phyloP scores from a whole-genome alignment of 2,797 vertebrate genomes.

The Fringilla coelebs region DNA sequence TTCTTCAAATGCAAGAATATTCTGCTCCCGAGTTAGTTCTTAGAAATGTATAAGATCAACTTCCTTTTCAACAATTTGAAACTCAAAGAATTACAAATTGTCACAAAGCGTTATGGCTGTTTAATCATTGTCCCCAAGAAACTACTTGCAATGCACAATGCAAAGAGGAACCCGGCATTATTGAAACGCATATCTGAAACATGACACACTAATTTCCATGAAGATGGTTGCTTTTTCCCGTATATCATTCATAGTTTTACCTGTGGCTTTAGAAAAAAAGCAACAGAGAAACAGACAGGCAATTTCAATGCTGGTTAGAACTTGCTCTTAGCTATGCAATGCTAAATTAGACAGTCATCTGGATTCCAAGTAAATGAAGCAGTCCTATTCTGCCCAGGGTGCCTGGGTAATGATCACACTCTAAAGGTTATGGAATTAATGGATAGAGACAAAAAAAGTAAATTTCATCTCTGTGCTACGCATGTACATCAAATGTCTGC shows the following conservation, averaged over 20 bases:
- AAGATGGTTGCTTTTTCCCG: neutral
- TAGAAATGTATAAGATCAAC: neutral
- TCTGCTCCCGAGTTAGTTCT: neutral
- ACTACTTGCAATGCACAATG: neutral
- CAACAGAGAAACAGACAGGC: neutral
- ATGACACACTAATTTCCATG: neutral
- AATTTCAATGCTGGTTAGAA: neutral
- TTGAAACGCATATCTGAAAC: neutral
- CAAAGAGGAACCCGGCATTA: neutral
- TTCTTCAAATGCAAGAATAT: neutral
- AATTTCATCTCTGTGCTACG: neutral
- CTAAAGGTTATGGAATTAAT: neutral
- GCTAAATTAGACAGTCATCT: neutral
- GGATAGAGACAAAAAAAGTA: neutral
- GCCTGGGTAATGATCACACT: neutral
- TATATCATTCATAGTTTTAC: neutral
- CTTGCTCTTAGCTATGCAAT: neutral
- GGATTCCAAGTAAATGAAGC: neutral
- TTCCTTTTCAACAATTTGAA: neutral
- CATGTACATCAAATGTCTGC: neutral
- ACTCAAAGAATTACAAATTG: neutral
- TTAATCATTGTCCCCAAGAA: neutral
- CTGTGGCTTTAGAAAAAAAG: neutral
- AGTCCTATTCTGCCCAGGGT: neutral
- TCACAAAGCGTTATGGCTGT: neutral